Evolutionary conservation across 2,888 invertebrate genomes (phyloP), one percentile per base, ranked within the genome.

Genomic region (Rhagophthalmus giganteus): DNA sequence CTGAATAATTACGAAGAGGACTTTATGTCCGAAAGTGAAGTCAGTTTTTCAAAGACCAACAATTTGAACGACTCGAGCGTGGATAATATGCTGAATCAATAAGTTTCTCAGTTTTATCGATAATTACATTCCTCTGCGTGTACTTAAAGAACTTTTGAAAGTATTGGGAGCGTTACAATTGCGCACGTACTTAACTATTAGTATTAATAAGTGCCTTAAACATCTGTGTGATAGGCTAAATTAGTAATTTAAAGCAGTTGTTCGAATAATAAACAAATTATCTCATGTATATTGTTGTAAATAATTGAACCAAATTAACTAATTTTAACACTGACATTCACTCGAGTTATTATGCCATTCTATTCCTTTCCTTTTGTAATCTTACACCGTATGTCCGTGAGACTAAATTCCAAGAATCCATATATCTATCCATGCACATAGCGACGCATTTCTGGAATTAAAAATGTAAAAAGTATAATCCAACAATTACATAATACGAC

Each of bases 381-480:
- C 96, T 83, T 72, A 81, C 83, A 54, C 88, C 86, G 73, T 96
- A 96, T 0, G 94, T 86, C 74, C 88, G 86, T 7, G 94, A 92
- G 7, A 97, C 93, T 42, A 94, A 78, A 76, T 94, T 93, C 88
- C 92, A 95, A 2, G 94, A 85, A 69, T 98, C 97, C 90, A 96
- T 92, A 79, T 93, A 98, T 68, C 97, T 82, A 75, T 97, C 97
- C 95, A 96, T 95, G 74, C 97, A 97, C 91, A 95, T 94, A 0
- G 94, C 91, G 62, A 97, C 83, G 73, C 96, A 97, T 85, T 94
- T 95, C 86, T 96, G 86, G 37, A 80, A 81, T 47, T 12, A 2
- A 24, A 37, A 7, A 24, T 27, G 30, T 31, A 25, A 38, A 10
- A 28, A 24, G 8, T 4, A 37, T 11, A 8, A n/a, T 25, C n/a